These are phyloP conservation scores for Phrynosoma blainvillii DNA, from an alignment of 2,113 vertebrate species.

Conservation along the genomic window DNA sequence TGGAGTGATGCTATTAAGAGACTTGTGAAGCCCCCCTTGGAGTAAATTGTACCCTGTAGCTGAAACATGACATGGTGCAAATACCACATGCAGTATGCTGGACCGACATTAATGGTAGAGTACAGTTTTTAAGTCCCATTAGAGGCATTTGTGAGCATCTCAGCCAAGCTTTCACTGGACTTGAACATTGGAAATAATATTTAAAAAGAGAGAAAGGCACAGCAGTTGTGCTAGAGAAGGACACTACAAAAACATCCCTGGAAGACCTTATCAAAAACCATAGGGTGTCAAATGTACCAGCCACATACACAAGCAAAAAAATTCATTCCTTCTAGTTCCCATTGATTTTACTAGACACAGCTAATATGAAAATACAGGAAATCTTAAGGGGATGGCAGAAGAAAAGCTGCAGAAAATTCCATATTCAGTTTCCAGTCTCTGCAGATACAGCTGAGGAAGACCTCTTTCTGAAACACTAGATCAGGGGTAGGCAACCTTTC, in stretches of 20 bases:
- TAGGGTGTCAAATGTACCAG: conserved; percentile 67
- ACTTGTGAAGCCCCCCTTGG: conserved; percentile 67
- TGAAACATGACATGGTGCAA: conserved; percentile 71
- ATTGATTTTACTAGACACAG: conserved; percentile 65
- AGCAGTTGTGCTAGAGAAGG: conserved; percentile 59
- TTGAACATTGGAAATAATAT: conserved; percentile 71
- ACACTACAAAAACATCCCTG: conserved; percentile 75
- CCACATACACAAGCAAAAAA: neutral
- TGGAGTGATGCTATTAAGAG: conserved; percentile 72
- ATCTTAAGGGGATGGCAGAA: neutral
- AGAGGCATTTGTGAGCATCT: conserved; percentile 62
- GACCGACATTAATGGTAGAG: conserved; percentile 47
- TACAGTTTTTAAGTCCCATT: conserved; percentile 67
- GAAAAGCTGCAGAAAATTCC: neutral
- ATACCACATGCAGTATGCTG: conserved; percentile 43
- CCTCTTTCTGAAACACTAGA: neutral
- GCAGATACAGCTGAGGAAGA: neutral
- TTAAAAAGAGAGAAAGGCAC: conserved; percentile 53
- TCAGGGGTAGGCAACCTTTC: too few relatives aligned
- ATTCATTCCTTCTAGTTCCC: conserved; percentile 2
- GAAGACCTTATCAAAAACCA: conserved; percentile 79
- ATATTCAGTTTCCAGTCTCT: neutral
- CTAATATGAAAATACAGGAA: neutral
- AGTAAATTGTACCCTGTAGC: conserved; percentile 77
- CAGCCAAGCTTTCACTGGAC: conserved; percentile 67